Percentiles rank a stretch among this genome's conserved stretches.
phyloP scores from a whole-genome alignment of 1,140 invertebrate genomes.

The Tetraneura akinire region DNA sequence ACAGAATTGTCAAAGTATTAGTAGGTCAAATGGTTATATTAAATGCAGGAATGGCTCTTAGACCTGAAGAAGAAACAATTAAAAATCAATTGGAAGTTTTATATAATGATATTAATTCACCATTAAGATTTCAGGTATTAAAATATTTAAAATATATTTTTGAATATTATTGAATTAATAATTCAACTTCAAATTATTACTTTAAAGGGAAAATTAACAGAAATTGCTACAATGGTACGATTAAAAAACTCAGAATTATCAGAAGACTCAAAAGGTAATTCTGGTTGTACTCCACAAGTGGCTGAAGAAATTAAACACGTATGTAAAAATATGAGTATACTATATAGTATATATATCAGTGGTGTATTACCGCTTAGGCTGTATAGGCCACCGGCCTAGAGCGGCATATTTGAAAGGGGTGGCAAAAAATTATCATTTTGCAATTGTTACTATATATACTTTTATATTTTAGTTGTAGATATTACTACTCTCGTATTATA shows the following conservation, averaged over 20 bases:
- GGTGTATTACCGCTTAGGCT: too few species aligned
- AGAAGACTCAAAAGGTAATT: constrained; percentile 23
- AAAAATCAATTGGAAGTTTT: constrained; percentile 82
- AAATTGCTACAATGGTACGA: constrained; percentile 43
- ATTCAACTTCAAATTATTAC: background rate
- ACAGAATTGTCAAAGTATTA: constrained; percentile 76
- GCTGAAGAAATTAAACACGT: constrained; percentile 47
- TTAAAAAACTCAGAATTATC: constrained; percentile 43
- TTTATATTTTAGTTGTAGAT: too few species aligned
- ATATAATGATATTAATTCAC: constrained; percentile 82
- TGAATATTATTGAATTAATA: background rate
- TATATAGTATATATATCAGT: too few species aligned
- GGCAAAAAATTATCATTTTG: too few species aligned
- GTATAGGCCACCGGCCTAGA: too few species aligned
- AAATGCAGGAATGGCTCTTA: constrained; percentile 81
- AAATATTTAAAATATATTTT: constrained; percentile 46
- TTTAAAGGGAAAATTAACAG: constrained; percentile 37
- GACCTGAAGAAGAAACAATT: constrained; percentile 85
- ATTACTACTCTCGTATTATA: too few species aligned
- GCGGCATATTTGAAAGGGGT: too few species aligned
- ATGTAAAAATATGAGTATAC: background rate
- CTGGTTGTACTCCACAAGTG: constrained; percentile 26
- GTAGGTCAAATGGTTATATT: constrained; percentile 83
- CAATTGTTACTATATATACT: too few species aligned
- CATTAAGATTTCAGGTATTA: constrained; percentile 85